These are phyloP conservation scores for Nothobranchius furzeri DNA, from an alignment of 2,113 vertebrate genomes.

Conservation along the genomic window DNA sequence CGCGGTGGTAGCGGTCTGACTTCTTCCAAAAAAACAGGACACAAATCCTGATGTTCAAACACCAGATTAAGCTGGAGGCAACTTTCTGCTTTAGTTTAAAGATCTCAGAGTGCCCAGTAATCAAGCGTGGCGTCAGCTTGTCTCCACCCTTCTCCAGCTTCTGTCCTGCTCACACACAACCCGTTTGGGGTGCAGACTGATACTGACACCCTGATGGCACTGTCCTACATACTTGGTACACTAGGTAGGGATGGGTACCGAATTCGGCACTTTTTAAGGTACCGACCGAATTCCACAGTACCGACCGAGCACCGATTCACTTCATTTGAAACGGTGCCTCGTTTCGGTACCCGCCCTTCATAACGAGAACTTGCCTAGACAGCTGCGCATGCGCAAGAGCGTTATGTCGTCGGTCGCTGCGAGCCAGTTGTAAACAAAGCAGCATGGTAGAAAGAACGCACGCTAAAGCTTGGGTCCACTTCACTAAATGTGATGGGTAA, in stretches of 20 bases:
- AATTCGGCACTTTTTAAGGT: no score
- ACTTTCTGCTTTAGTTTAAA: constrained; percentile 9
- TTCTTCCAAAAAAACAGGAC: neutral
- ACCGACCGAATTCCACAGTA: no score
- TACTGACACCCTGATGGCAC: constrained; percentile 72
- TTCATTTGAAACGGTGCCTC: no score
- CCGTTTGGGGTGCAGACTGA: constrained; percentile 57
- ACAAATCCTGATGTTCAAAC: neutral
- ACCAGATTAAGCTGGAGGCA: neutral
- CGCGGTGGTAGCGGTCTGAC: neutral
- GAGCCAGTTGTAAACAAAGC: no score
- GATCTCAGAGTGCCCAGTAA: constrained; percentile 28
- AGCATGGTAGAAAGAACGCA: no score
- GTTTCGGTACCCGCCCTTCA: no score
- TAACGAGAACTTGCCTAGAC: no score
- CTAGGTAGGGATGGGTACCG: constrained; percentile 31
- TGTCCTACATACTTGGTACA: constrained; percentile 69
- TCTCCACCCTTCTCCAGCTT: constrained; percentile 29
- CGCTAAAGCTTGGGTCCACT: no score
- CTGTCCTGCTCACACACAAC: constrained; percentile 33
- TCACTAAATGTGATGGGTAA: no score
- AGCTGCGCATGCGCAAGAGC: no score
- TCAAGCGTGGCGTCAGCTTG: constrained; percentile 33
- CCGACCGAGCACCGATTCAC: no score
- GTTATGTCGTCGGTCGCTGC: no score